Percentiles rank a stretch among this genome's conserved stretches.
phyloP scores from a whole-genome alignment of 2,888 invertebrate genomes.

The Ommatoiulus sabulosus region DNA sequence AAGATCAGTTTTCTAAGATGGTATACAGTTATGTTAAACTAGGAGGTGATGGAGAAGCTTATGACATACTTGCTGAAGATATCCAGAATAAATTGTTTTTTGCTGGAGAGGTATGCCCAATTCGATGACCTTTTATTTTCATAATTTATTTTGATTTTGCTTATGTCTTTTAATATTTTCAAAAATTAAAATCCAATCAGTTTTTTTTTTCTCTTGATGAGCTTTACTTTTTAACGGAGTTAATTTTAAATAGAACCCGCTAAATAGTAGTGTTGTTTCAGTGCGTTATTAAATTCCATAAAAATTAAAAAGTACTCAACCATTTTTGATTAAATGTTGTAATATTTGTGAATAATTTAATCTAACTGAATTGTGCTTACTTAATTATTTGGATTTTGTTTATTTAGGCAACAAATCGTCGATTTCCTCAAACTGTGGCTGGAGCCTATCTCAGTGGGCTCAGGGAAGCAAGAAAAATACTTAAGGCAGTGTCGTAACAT shows the following conservation, averaged over 20 bases:
- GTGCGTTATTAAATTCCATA: no score
- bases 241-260: no score
- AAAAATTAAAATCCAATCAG: no score
- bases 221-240: no score
- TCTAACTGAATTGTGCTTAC: no score
- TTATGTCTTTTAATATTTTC: constrained; percentile 57
- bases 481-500: constrained; percentile 19
- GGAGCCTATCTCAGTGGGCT: constrained; percentile 70
- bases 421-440: constrained; percentile 69
- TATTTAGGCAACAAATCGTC: constrained; percentile 69
- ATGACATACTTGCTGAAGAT: constrained; percentile 67
- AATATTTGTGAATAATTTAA: no score
- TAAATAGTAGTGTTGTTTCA: no score
- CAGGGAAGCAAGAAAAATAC: constrained; percentile 67
- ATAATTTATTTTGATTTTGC: constrained; percentile 1
- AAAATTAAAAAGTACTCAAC: no score
- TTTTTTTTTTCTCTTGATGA: no score
- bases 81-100: constrained; percentile 68
- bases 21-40: constrained; percentile 69
- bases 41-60: constrained; percentile 66
- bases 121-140: background rate
- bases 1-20: constrained; percentile 67
- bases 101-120: constrained; percentile 69
- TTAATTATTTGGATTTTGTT: background rate
- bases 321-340: no score